Conservation (phyloP, 2,113 vertebrate species). For the Chrysemys picta region DNA sequence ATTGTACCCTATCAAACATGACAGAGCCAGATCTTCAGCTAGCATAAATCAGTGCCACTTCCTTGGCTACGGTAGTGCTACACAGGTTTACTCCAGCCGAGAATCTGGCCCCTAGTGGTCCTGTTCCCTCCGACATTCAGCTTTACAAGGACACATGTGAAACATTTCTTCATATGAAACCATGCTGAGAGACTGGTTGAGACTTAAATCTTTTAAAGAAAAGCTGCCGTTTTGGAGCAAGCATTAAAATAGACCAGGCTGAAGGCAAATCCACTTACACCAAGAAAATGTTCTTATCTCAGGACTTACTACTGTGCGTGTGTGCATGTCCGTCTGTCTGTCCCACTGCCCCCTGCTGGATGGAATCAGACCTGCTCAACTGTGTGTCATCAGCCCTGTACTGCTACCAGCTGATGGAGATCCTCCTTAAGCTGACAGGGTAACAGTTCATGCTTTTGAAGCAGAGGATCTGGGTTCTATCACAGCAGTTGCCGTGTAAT, state of each 20-base stretch:
- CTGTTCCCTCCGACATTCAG: neutral
- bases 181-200: neutral
- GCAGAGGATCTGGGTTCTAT: too few species aligned
- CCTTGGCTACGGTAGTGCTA: neutral
- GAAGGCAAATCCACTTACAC: neutral
- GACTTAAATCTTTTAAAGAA: neutral
- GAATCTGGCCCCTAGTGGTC: neutral
- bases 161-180: neutral
- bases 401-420: too few species aligned
- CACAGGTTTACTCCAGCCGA: neutral
- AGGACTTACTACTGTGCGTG: neutral
- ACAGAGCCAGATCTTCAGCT: neutral
- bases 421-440: too few species aligned
- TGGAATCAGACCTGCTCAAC: neutral
- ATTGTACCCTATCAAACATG: neutral
- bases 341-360: neutral
- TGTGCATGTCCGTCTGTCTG: neutral
- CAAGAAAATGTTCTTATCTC: neutral
- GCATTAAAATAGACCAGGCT: neutral
- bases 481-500: too few species aligned
- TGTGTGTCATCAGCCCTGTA: too few species aligned
- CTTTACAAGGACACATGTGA: neutral
- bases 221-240: neutral
- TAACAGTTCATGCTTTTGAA: too few species aligned
- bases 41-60: neutral